phyloP scores from a whole-genome alignment of 1,140 invertebrate species.

The Monochamus saltuarius region DNA sequence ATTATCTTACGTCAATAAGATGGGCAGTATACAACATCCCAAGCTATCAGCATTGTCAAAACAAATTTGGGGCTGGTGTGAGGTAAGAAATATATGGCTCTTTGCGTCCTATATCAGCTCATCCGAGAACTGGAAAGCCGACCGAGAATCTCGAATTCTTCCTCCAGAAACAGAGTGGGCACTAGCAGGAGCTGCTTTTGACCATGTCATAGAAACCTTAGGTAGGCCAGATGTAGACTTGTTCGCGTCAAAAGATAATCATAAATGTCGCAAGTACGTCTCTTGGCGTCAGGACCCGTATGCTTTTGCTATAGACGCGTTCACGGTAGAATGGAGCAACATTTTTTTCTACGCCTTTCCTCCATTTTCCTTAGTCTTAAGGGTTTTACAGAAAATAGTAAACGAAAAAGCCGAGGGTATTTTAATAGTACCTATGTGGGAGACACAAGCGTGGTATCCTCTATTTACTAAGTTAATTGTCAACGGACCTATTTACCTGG shows the following conservation, averaged over 20 bases:
- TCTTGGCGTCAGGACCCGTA: conserved; percentile 4
- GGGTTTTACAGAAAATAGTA: conserved; percentile 1
- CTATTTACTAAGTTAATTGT: conserved; percentile 8
- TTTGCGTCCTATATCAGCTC: neutral
- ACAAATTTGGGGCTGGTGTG: neutral
- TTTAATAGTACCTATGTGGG: conserved; percentile 7
- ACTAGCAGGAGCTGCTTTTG: conserved; percentile 1
- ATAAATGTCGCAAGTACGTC: conserved; percentile 9
- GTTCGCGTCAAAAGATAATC: neutral
- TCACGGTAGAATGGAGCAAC: neutral
- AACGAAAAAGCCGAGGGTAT: too few relatives aligned
- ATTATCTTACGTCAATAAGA: neutral
- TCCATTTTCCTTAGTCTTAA: conserved; percentile 1
- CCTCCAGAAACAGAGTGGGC: conserved; percentile 1
- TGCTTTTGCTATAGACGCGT: too few relatives aligned
- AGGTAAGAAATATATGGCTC: conserved; percentile 4
- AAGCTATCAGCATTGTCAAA: neutral
- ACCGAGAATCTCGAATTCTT: neutral
- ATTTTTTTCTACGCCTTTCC: conserved; percentile 5
- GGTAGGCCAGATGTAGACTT: conserved; percentile 7
- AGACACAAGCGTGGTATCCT: conserved; percentile 9
- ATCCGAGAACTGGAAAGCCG: neutral
- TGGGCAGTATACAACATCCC: too few relatives aligned
- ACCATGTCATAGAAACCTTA: neutral
- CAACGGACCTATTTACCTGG: conserved; percentile 1